These are phyloP conservation scores for Hemitrygon akajei DNA, from an alignment of 2,797 vertebrate genomes.

Conservation along the genomic window DNA sequence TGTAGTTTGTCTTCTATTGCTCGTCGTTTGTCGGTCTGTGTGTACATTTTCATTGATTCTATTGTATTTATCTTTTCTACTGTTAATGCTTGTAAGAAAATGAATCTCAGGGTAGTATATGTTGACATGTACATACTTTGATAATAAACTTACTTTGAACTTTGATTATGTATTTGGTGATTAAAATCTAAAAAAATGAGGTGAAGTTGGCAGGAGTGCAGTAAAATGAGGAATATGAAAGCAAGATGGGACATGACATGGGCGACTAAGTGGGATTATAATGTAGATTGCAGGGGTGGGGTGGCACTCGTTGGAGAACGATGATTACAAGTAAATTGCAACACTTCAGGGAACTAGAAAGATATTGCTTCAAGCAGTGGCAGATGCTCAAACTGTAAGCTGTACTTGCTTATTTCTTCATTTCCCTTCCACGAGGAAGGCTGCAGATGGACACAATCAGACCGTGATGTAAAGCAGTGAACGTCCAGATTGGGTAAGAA, in stretches of 20 bases:
- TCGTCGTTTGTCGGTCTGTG: too few species aligned
- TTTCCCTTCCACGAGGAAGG: background rate
- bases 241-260: background rate
- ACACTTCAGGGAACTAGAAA: background rate
- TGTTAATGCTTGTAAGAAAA: too few species aligned
- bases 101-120: too few species aligned
- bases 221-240: background rate
- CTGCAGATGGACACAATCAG: background rate
- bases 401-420: background rate
- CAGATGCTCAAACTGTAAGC: background rate
- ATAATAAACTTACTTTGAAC: too few species aligned
- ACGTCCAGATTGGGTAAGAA: background rate
- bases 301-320: background rate
- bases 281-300: background rate
- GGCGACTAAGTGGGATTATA: background rate
- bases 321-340: background rate
- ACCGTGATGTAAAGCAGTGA: background rate
- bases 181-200: background rate
- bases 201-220: background rate
- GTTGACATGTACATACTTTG: too few species aligned
- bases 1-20: too few species aligned
- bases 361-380: background rate
- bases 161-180: background rate
- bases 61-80: too few species aligned
- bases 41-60: too few species aligned